These are phyloP conservation scores for Cylas formicarius DNA, from an alignment of 1,140 invertebrate species.

Conservation along the genomic window DNA sequence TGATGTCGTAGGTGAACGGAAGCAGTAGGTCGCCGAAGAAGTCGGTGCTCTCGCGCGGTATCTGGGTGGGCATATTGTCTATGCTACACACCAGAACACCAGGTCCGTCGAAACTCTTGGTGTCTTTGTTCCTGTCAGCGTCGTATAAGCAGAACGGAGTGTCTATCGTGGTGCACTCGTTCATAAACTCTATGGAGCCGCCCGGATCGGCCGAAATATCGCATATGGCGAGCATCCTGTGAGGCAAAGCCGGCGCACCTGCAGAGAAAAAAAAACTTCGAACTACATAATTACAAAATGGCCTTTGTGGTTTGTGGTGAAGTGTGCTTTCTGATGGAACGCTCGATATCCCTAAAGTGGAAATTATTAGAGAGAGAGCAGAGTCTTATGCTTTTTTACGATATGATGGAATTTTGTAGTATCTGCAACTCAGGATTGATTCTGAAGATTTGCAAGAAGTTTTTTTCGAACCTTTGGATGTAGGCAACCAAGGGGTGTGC, in stretches of 20 bases:
- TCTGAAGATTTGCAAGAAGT: no score
- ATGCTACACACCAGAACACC: slow-evolving; percentile 98
- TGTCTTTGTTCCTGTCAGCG: slow-evolving; percentile 94
- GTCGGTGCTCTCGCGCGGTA: slow-evolving; percentile 94
- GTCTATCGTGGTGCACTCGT: slow-evolving; percentile 98
- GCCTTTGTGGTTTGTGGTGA: no score
- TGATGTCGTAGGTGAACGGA: slow-evolving; percentile 85
- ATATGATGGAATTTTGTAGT: no score
- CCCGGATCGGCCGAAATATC: slow-evolving; percentile 97
- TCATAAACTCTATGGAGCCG: slow-evolving; percentile 98
- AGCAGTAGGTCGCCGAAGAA: slow-evolving; percentile 91
- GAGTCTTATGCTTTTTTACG: no score
- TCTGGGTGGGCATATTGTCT: slow-evolving; percentile 99
- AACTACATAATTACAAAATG: no score
- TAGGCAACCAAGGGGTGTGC: slow-evolving; percentile 87
- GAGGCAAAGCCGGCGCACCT: slow-evolving; percentile 83
- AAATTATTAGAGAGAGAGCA: no score
- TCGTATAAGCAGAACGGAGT: slow-evolving; percentile 98
- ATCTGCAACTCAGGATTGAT: no score
- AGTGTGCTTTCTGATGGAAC: no score
- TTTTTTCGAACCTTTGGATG: slow-evolving; percentile 71
- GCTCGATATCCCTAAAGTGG: no score
- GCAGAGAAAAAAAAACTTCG: no score
- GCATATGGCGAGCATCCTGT: slow-evolving; percentile 86
- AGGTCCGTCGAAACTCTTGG: slow-evolving; percentile 91